Percentiles rank a stretch among this genome's conserved stretches.
phyloP scores from a whole-genome alignment of 2,888 invertebrate species.

The Trimorus sp. region DNA sequence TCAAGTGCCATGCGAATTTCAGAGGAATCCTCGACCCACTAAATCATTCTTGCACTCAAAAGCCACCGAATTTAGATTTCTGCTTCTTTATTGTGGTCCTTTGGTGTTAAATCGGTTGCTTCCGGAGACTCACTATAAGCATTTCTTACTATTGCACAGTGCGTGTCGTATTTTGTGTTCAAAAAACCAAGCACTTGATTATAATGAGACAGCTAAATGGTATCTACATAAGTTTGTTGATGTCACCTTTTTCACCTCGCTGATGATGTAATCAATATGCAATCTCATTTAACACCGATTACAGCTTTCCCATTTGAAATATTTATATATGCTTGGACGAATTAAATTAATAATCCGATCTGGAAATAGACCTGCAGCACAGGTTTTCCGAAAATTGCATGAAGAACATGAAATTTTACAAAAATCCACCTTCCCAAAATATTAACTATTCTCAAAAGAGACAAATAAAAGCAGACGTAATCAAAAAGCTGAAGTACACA shows the following conservation, averaged over 20 bases:
- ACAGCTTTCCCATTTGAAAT: conserved; percentile 43
- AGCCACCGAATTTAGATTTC: conserved; percentile 45
- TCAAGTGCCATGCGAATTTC: conserved; percentile 33
- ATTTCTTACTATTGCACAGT: conserved; percentile 47
- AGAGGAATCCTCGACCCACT: conserved; percentile 20
- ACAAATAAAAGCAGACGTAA: not conserved
- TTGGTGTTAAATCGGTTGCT: conserved; percentile 71
- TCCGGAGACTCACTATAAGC: conserved; percentile 59
- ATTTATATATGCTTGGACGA: conserved; percentile 27
- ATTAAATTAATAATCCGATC: conserved; percentile 34
- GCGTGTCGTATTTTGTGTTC: conserved; percentile 43
- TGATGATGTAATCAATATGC: conserved; percentile 31
- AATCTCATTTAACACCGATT: conserved; percentile 22
- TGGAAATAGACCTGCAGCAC: conserved; percentile 23
- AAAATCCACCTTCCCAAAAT: not conserved
- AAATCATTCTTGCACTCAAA: conserved; percentile 14
- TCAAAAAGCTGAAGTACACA: conserved; percentile 24
- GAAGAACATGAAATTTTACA: conserved; percentile 28
- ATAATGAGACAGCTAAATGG: conserved; percentile 28
- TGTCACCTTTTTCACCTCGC: conserved; percentile 24
- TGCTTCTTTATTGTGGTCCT: conserved; percentile 39
- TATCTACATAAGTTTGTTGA: conserved; percentile 49
- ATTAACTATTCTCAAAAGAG: conserved; percentile 6
- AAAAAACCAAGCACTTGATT: conserved; percentile 14
- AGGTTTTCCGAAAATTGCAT: conserved; percentile 23